phyloP scores from a whole-genome alignment of 1,140 invertebrate species.

The Trigoniulus corallinus region DNA sequence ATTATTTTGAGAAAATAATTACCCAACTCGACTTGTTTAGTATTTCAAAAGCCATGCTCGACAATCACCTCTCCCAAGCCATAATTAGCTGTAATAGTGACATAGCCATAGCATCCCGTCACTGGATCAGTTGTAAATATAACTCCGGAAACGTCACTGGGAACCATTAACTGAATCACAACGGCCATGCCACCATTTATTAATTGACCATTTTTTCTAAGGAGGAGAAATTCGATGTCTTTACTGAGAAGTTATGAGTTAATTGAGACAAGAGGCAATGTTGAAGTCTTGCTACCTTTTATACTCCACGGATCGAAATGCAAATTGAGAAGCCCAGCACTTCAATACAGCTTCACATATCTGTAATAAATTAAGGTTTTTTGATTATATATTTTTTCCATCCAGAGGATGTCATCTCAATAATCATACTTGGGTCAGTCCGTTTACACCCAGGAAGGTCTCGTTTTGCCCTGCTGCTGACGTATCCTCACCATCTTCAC shows the following conservation, averaged over 20 bases:
- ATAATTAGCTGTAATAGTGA: constrained; percentile 59
- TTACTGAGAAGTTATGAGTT: background rate
- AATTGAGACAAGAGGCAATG: too few species aligned
- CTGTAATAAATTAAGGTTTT: constrained; percentile 14
- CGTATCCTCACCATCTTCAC: constrained; percentile 53
- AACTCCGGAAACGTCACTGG: constrained; percentile 51
- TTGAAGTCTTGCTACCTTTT: too few species aligned
- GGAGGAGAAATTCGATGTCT: background rate
- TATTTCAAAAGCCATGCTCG: too few species aligned
- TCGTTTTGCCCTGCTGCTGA: constrained; percentile 73
- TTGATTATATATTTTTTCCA: background rate
- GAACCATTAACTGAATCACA: constrained; percentile 58
- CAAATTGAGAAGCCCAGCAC: constrained; percentile 66
- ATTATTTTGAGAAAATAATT: background rate
- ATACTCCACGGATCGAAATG: constrained; percentile 55
- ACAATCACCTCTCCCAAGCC: constrained; percentile 69
- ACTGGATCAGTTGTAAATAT: constrained; percentile 60
- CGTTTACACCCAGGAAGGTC: constrained; percentile 47
- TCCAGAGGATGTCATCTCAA: background rate
- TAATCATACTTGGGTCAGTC: constrained; percentile 17
- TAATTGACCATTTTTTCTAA: constrained; percentile 40
- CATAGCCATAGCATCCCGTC: constrained; percentile 41
- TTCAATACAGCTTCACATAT: constrained; percentile 39
- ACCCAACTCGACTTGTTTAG: background rate
- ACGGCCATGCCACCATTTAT: constrained; percentile 51